Evolutionary conservation across 92 coral and sea anemone genomes (phyloP).

Genomic region (Chrysogorgia sp.): DNA sequence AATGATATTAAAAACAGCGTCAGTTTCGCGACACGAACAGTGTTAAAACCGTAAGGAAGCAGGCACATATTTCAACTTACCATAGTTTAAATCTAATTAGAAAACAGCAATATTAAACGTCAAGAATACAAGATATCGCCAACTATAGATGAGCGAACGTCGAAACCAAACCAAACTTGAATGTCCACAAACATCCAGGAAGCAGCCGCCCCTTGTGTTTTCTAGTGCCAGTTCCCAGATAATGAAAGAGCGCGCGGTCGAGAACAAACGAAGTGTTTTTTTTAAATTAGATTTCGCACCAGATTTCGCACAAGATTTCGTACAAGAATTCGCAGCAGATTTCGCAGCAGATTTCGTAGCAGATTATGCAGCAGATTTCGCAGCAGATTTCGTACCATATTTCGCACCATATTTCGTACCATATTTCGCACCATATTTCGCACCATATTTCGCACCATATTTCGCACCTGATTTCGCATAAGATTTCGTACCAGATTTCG

Average conservation of each 20-base stretch:
- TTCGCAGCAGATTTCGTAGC: too few species aligned
- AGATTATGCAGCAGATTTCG: too few species aligned
- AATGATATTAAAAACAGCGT: slow-evolving; percentile 14
- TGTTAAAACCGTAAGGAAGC: background rate
- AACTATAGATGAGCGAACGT: slow-evolving; percentile 14
- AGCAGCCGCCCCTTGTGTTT: too few species aligned
- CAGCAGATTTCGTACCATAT: too few species aligned
- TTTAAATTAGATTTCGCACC: too few species aligned
- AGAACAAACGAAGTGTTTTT: background rate
- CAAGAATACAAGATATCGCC: background rate
- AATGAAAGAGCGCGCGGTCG: background rate
- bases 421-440: too few species aligned
- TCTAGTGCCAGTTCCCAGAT: slow-evolving; percentile 40
- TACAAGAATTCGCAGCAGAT: too few species aligned
- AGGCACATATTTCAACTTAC: slow-evolving; percentile 15
- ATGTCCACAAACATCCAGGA: slow-evolving; percentile 31
- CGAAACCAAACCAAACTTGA: slow-evolving; percentile 10
- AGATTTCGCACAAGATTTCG: too few species aligned
- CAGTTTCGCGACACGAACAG: background rate
- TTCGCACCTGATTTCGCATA: too few species aligned
- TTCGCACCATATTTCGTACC: too few species aligned
- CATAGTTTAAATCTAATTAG: slow-evolving; percentile 9
- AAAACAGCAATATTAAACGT: slow-evolving; percentile 4
- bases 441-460: too few species aligned
- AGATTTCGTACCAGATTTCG: too few species aligned